Evolutionary conservation across 1,140 invertebrate genomes (phyloP).

Genomic region (Drosophila insularis): DNA sequence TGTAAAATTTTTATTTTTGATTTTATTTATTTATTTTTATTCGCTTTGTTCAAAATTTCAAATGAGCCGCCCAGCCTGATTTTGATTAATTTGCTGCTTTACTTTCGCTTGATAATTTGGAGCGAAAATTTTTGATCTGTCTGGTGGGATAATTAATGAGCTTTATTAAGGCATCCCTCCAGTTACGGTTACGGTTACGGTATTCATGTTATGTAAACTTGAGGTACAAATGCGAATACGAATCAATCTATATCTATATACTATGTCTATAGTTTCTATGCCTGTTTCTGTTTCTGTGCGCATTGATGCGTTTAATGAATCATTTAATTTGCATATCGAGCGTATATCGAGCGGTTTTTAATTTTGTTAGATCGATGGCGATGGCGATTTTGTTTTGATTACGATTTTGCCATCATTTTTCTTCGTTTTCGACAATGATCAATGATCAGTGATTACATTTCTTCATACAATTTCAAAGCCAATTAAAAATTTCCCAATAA

Average conservation of each 20-base stretch:
- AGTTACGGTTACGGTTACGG: neutral
- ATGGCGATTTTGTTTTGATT: conserved; percentile 1
- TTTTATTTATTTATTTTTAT: neutral
- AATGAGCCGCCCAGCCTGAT: conserved; percentile 51
- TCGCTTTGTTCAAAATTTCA: conserved; percentile 33
- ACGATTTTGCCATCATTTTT: conserved; percentile 2
- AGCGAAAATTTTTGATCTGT: conserved; percentile 22
- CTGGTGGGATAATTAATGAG: conserved; percentile 38
- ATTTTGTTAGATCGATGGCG: conserved; percentile 5
- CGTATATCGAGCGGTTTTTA: conserved; percentile 38
- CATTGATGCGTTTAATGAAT: conserved; percentile 43
- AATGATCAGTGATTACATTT: conserved; percentile 11
- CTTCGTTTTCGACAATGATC: conserved; percentile 6
- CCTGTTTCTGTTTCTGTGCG: neutral
- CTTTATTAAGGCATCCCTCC: conserved; percentile 35
- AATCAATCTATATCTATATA: neutral
- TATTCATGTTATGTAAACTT: conserved; percentile 29
- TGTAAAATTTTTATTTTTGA: neutral
- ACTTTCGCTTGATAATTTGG: conserved; percentile 44
- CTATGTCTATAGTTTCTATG: neutral
- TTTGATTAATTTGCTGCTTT: conserved; percentile 45
- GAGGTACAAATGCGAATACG: conserved; percentile 14
- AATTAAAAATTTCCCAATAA: conserved; percentile 12
- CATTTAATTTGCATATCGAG: conserved; percentile 50
- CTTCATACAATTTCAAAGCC: conserved; percentile 11